Conservation (phyloP, 2,888 invertebrate species). For the Perizoma affinitatum region DNA sequence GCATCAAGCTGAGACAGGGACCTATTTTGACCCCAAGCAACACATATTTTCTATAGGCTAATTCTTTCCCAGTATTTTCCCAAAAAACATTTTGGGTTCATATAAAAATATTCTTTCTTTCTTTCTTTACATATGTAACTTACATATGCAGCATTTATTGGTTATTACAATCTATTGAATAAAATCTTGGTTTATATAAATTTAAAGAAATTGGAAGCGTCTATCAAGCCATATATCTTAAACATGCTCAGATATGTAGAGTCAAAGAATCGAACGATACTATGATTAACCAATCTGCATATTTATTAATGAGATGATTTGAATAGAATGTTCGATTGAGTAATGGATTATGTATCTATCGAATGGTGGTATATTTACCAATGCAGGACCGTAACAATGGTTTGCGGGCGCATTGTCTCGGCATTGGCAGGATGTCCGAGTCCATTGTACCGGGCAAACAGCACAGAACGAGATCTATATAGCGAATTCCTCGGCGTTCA, state of each 20-base stretch:
- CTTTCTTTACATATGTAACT: too few species aligned
- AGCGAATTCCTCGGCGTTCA: conserved; percentile 45
- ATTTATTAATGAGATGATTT: conserved; percentile 36
- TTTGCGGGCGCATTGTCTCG: conserved; percentile 73
- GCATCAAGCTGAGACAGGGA: too few species aligned
- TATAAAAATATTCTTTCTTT: too few species aligned
- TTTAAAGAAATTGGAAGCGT: too few species aligned
- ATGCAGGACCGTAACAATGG: conserved; percentile 75
- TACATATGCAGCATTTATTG: too few species aligned
- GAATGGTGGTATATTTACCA: conserved; percentile 69
- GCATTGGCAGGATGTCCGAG: conserved; percentile 79
- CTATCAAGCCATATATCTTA: too few species aligned
- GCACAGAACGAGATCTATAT: conserved; percentile 77
- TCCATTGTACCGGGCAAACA: conserved; percentile 78
- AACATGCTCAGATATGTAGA: not conserved
- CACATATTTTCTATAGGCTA: too few species aligned
- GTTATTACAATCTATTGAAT: too few species aligned
- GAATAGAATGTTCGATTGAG: conserved; percentile 49
- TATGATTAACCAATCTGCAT: conserved; percentile 13
- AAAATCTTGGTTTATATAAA: too few species aligned
- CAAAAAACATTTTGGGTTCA: too few species aligned
- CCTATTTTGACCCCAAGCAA: too few species aligned
- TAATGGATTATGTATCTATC: conserved; percentile 56
- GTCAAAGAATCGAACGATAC: not conserved
- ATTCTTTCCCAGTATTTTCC: too few species aligned